Conservation (phyloP, 2,113 vertebrate genomes). For the Capricornis sumatraensis region DNA sequence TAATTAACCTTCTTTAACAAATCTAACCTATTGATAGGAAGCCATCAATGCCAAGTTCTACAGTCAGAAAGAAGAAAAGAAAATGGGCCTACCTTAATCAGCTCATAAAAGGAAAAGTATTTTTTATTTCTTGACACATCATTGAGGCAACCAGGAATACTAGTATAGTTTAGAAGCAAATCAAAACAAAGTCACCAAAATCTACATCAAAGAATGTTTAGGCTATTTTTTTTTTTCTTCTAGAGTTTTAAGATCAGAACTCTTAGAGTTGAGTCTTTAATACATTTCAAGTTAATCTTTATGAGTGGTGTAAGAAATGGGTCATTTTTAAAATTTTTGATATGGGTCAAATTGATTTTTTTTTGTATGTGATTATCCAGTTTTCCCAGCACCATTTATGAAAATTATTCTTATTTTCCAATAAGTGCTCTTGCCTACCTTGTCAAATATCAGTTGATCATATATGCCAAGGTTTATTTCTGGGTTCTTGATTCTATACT, state of each 20-base stretch:
- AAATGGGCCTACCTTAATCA: not conserved
- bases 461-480: not conserved
- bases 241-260: not conserved
- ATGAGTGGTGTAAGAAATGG: not conserved
- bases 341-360: not conserved
- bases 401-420: not conserved
- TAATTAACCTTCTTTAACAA: constrained; percentile 23
- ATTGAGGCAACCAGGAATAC: not conserved
- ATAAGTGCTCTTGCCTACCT: not conserved
- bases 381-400: not conserved
- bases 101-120: not conserved
- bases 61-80: not conserved
- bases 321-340: not conserved
- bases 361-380: not conserved
- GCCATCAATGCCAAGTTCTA: not conserved
- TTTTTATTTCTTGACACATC: not conserved
- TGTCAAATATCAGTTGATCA: not conserved
- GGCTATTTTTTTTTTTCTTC: not conserved
- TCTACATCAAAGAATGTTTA: not conserved
- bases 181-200: not conserved
- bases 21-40: not conserved
- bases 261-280: not conserved
- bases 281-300: not conserved
- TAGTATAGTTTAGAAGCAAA: not conserved
- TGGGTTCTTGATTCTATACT: not conserved